Percentiles rank a stretch among this genome's conserved stretches.
phyloP scores from a whole-genome alignment of 92 coral and sea anemone species.

The Heliopora coerulea region DNA sequence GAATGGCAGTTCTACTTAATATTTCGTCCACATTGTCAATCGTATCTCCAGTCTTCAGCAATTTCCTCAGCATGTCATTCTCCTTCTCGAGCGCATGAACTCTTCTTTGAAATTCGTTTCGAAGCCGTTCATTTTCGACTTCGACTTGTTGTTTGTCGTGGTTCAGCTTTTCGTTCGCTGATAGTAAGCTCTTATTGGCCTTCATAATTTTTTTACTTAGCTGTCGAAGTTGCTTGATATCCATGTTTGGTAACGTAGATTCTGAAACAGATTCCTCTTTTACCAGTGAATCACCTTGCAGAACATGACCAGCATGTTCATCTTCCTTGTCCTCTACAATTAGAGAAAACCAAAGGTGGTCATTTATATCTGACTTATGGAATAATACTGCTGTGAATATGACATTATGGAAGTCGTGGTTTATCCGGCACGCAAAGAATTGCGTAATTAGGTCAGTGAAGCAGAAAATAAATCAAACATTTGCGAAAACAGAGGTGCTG shows the following conservation, averaged over 20 bases:
- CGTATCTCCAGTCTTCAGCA: constrained; percentile 27
- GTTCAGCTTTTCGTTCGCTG: constrained; percentile 18
- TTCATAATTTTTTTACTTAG: constrained; percentile 32
- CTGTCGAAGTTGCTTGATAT: constrained; percentile 31
- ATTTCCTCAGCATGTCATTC: constrained; percentile 35
- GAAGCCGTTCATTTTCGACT: constrained; percentile 9
- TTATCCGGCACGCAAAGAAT: too few relatives aligned
- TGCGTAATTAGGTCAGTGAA: too few relatives aligned
- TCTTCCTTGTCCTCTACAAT: neutral
- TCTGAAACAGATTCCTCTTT: neutral
- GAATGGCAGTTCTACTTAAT: constrained; percentile 17
- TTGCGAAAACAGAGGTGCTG: too few relatives aligned
- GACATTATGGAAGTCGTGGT: too few relatives aligned
- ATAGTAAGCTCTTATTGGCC: constrained; percentile 20
- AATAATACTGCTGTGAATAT: too few relatives aligned
- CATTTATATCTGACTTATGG: too few relatives aligned
- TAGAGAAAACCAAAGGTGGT: neutral
- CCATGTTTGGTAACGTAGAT: constrained; percentile 23
- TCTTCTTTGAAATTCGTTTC: constrained; percentile 58
- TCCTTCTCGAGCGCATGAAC: constrained; percentile 53
- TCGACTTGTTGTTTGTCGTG: constrained; percentile 12
- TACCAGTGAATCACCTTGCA: neutral
- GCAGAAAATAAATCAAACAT: too few relatives aligned
- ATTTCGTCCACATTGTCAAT: constrained; percentile 21
- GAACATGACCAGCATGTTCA: neutral